These are phyloP conservation scores for Teleiodes luculella DNA, from an alignment of 2,888 invertebrate species.

Conservation along the genomic window DNA sequence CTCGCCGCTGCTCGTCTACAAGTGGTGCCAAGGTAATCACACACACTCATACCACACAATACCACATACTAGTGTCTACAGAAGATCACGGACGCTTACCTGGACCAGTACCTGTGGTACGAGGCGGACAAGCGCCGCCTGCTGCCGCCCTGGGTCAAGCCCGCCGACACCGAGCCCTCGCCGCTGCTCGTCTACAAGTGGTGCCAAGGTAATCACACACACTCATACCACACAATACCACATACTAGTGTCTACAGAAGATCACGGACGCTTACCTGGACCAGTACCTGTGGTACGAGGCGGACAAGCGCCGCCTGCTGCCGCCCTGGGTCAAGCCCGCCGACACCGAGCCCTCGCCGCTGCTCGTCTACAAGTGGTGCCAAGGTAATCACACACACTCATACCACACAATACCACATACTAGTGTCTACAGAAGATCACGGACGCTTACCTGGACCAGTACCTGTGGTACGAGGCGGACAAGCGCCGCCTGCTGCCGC, in stretches of 20 bases:
- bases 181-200: slow-evolving; percentile 96
- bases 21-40: slow-evolving; percentile 96
- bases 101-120: slow-evolving; percentile 86
- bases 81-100: slow-evolving; percentile 45
- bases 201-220: slow-evolving; percentile 92
- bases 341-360: slow-evolving; percentile 96
- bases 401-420: neutral
- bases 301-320: slow-evolving; percentile 96
- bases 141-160: slow-evolving; percentile 99
- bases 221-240: no score
- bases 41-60: no score
- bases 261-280: slow-evolving; percentile 45
- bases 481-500: slow-evolving; percentile 96
- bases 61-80: neutral
- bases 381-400: slow-evolving; percentile 88
- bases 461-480: slow-evolving; percentile 98
- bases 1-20: slow-evolving; percentile 93
- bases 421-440: neutral
- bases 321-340: slow-evolving; percentile 99
- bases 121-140: slow-evolving; percentile 98
- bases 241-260: neutral
- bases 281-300: slow-evolving; percentile 94
- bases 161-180: slow-evolving; percentile 98
- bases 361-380: slow-evolving; percentile 98
- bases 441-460: neutral